Percentiles rank a stretch among this genome's conserved stretches.
Conservation (phyloP, 1,140 invertebrate species). For the Agrilus planipennis region DNA sequence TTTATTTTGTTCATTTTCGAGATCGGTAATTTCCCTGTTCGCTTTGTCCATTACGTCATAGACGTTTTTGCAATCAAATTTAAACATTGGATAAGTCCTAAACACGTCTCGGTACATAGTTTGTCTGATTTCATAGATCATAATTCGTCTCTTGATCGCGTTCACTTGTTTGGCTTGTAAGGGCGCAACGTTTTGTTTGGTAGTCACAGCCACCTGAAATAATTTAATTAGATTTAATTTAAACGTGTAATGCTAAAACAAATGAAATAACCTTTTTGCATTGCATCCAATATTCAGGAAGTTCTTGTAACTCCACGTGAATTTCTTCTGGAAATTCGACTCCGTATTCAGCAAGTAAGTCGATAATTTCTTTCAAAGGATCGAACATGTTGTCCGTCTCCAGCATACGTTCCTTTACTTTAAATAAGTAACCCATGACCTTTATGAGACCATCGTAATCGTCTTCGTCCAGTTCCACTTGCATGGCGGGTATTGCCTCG, state of each 20-base stretch:
- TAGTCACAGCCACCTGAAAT: slow-evolving; percentile 49
- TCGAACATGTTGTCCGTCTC: slow-evolving; percentile 65
- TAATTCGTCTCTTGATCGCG: slow-evolving; percentile 47
- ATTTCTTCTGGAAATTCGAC: slow-evolving; percentile 58
- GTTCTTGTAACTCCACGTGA: slow-evolving; percentile 46
- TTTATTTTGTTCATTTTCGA: slow-evolving; percentile 57
- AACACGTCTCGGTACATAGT: slow-evolving; percentile 68
- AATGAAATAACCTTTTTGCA: slow-evolving; percentile 55
- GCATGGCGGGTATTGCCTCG: slow-evolving; percentile 42
- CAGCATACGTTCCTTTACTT: slow-evolving; percentile 45
- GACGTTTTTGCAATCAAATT: slow-evolving; percentile 56
- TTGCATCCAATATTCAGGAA: slow-evolving; percentile 80
- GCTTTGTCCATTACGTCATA: slow-evolving; percentile 66
- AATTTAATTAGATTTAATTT: no score
- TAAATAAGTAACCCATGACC: slow-evolving; percentile 48
- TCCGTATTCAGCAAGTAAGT: slow-evolving; percentile 58
- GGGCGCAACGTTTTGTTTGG: slow-evolving; percentile 79
- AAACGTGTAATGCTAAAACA: not conserved
- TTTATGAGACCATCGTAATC: slow-evolving; percentile 51
- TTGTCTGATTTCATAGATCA: slow-evolving; percentile 69
- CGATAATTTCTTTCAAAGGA: slow-evolving; percentile 65
- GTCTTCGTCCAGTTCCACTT: slow-evolving; percentile 46
- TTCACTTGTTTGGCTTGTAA: slow-evolving; percentile 52
- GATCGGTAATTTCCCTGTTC: slow-evolving; percentile 48
- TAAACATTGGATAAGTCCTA: slow-evolving; percentile 49